phyloP scores from a whole-genome alignment of 2,888 invertebrate genomes.

The Gibbula magus region DNA sequence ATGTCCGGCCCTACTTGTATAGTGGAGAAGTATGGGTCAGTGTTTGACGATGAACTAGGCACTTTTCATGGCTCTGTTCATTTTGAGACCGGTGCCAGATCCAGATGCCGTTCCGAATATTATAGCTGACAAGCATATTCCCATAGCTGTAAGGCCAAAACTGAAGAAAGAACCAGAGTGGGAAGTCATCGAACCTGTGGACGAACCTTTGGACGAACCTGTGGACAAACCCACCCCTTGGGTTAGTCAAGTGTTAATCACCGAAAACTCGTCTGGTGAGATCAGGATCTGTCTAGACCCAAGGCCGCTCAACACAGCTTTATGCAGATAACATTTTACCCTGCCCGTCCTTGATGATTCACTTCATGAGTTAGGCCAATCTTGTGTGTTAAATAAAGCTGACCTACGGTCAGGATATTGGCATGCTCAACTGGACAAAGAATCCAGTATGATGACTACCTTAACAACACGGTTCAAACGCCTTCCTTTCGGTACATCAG shows the following conservation, averaged over 20 bases:
- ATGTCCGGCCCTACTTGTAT: too few species aligned
- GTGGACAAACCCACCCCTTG: slow-evolving; percentile 30
- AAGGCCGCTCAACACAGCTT: slow-evolving; percentile 9
- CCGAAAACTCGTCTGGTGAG: slow-evolving; percentile 33
- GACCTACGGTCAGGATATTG: slow-evolving; percentile 44
- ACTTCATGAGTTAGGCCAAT: slow-evolving; percentile 37
- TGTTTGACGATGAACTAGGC: too few species aligned
- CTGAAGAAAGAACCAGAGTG: too few species aligned
- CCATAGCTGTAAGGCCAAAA: too few species aligned
- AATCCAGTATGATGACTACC: slow-evolving; percentile 42
- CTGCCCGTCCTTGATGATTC: slow-evolving; percentile 43
- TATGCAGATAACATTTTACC: not conserved
- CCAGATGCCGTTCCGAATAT: too few species aligned
- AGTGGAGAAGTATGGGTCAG: too few species aligned
- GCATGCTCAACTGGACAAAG: slow-evolving; percentile 41
- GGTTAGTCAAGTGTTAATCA: slow-evolving; percentile 37
- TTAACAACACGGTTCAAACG: slow-evolving; percentile 38
- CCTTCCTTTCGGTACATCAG: slow-evolving; percentile 41
- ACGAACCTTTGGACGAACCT: too few species aligned
- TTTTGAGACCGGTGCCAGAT: too few species aligned
- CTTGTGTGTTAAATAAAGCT: slow-evolving; percentile 41
- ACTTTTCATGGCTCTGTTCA: too few species aligned
- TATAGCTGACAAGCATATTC: too few species aligned
- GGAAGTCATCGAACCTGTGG: too few species aligned
- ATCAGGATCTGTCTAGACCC: slow-evolving; percentile 31